A percentile compares a stretch with the other conserved stretches of the same genome.
Evolutionary conservation across 2,888 invertebrate genomes (phyloP).

Genomic region (Dynastes hyllus): DNA sequence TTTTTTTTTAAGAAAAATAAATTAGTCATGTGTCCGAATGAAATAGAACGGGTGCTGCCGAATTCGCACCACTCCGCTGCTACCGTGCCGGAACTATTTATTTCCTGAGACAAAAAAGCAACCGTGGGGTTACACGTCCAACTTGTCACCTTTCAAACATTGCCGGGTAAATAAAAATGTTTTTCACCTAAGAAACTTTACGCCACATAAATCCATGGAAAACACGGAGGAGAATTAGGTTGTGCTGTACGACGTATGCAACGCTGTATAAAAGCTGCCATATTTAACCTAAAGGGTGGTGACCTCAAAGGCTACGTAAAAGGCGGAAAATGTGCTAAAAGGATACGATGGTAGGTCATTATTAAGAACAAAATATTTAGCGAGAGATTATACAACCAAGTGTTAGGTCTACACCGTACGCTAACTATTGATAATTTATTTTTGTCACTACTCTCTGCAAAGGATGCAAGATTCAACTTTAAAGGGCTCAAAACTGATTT

Average conservation of each 20-base stretch:
- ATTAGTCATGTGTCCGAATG: slow-evolving; percentile 47
- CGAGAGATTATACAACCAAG: no score
- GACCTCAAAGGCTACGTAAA: no score
- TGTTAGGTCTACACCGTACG: no score
- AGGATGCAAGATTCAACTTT: no score
- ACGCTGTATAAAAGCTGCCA: no score
- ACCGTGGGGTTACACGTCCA: slow-evolving; percentile 38
- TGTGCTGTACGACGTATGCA: neutral
- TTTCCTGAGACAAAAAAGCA: slow-evolving; percentile 43
- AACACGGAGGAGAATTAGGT: neutral
- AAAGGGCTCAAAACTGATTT: no score
- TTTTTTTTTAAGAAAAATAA: slow-evolving; percentile 44
- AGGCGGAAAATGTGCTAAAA: no score
- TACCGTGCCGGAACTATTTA: slow-evolving; percentile 37
- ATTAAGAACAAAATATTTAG: no score
- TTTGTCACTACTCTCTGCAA: no score
- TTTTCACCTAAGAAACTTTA: slow-evolving; percentile 46
- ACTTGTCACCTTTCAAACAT: slow-evolving; percentile 46
- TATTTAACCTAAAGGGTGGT: no score
- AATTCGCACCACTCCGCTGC: slow-evolving; percentile 30
- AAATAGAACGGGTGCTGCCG: slow-evolving; percentile 26
- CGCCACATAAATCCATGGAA: slow-evolving; percentile 38
- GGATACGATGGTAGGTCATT: no score
- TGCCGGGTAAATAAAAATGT: slow-evolving; percentile 42
- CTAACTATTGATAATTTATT: no score